A percentile compares a stretch with the other conserved stretches of the same genome.
Conservation (phyloP, 2,797 vertebrate species). For the Lophura swinhoii region DNA sequence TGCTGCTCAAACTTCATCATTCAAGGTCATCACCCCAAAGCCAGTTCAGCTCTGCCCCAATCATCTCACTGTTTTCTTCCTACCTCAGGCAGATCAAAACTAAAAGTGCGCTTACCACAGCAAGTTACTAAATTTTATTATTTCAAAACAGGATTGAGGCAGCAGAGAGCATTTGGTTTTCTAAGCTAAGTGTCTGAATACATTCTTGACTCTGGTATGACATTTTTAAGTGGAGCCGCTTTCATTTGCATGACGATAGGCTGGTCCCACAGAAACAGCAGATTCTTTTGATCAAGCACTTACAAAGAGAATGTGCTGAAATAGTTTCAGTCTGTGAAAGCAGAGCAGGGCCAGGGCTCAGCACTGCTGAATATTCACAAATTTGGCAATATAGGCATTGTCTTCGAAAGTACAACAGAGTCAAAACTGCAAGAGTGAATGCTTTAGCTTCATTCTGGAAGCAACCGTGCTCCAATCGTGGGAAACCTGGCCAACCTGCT, state of each 20-base stretch:
- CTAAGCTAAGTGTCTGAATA: neutral
- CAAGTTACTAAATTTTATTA: neutral
- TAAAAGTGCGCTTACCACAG: neutral
- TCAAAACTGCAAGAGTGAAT: neutral
- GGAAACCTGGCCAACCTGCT: neutral
- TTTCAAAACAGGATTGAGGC: neutral
- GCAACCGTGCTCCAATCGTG: rapidly evolving
- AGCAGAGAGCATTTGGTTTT: neutral
- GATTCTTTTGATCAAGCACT: neutral
- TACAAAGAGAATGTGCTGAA: neutral
- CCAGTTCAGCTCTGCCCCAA: neutral
- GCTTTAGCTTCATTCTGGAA: neutral
- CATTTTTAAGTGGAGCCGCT: neutral
- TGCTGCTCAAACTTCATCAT: neutral
- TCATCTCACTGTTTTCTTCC: neutral
- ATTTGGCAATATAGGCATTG: neutral
- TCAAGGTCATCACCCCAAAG: neutral
- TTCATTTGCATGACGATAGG: neutral
- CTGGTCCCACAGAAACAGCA: neutral
- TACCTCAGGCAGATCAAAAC: neutral
- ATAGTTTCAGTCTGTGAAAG: neutral
- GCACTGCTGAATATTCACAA: neutral
- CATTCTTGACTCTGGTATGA: neutral
- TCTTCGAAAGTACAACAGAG: neutral
- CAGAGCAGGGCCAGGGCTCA: neutral